Evolutionary conservation across 2,797 vertebrate genomes (phyloP).

Genomic region (Sebastes matsubarae): DNA sequence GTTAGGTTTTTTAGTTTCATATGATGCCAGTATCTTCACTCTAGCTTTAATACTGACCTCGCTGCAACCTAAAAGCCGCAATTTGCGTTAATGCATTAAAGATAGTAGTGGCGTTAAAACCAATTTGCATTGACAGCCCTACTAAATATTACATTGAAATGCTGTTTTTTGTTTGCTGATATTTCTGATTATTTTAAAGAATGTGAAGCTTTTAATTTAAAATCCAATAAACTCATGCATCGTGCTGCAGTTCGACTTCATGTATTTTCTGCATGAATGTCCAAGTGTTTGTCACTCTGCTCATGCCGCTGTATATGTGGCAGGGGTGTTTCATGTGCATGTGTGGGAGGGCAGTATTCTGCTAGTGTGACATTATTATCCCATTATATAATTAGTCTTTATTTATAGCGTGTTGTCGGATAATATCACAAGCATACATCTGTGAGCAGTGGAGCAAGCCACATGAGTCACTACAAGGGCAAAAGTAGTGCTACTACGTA

Average conservation of each 20-base stretch:
- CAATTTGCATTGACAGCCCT: too few species aligned
- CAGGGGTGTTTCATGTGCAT: constrained; percentile 3
- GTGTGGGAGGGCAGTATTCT: constrained; percentile 18
- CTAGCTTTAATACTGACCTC: too few species aligned
- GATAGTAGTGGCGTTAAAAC: too few species aligned
- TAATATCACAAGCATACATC: constrained; percentile 41
- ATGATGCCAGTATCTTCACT: too few species aligned
- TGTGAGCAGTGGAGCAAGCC: constrained; percentile 12
- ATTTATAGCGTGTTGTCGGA: constrained; percentile 51
- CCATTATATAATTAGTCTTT: constrained; percentile 57
- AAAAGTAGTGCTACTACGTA: background rate
- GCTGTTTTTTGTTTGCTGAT: background rate
- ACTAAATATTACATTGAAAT: background rate
- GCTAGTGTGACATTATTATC: constrained; percentile 33
- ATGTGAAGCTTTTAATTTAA: background rate
- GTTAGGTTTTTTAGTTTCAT: too few species aligned
- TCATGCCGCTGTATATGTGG: background rate
- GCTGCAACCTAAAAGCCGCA: too few species aligned
- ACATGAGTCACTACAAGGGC: constrained; percentile 9
- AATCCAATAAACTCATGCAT: background rate
- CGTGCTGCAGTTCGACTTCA: background rate
- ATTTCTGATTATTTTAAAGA: background rate
- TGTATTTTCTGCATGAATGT: background rate
- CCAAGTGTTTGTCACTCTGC: background rate
- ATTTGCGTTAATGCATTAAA: too few species aligned